These are phyloP conservation scores for Pelecanus crispus DNA, from an alignment of 2,113 vertebrate genomes.

Conservation along the genomic window DNA sequence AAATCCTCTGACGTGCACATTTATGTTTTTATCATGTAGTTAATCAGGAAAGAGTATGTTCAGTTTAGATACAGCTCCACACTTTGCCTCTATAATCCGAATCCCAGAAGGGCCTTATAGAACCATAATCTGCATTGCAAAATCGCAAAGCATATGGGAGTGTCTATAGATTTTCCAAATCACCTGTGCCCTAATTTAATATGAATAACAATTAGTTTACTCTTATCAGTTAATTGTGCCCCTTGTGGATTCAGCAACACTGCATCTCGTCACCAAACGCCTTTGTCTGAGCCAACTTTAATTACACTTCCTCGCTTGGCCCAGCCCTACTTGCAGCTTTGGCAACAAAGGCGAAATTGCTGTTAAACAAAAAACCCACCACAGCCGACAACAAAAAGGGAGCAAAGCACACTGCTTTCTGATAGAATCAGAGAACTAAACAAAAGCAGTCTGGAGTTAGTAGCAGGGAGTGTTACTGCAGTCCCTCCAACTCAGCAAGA, in stretches of 20 bases:
- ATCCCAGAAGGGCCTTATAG: slow-evolving; percentile 60
- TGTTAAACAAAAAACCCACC: neutral
- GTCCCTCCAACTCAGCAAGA: neutral
- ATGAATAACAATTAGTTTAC: slow-evolving; percentile 74
- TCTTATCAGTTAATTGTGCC: slow-evolving; percentile 72
- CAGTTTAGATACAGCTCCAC: slow-evolving; percentile 35
- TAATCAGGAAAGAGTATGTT: slow-evolving; percentile 51
- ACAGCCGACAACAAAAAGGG: neutral
- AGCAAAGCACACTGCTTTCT: neutral
- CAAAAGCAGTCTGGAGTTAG: neutral
- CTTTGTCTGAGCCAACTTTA: slow-evolving; percentile 59
- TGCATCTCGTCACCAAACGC: slow-evolving; percentile 10
- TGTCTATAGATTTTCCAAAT: slow-evolving; percentile 72
- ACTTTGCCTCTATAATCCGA: slow-evolving; percentile 36
- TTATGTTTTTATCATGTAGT: slow-evolving; percentile 68
- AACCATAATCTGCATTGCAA: slow-evolving; percentile 68
- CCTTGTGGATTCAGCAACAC: slow-evolving; percentile 60
- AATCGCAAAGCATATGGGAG: slow-evolving; percentile 63
- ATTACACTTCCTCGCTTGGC: neutral
- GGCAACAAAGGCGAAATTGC: neutral
- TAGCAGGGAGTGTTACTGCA: neutral
- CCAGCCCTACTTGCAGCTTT: neutral
- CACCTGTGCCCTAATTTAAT: slow-evolving; percentile 76
- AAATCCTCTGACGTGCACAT: slow-evolving; percentile 58
- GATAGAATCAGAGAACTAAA: neutral